Evolutionary conservation across 2,113 vertebrate species (phyloP).

Genomic region (Oryctolagus cuniculus): mOryCun1.1 NC_091435.1:97201501-97202000

Average conservation of each 20-base stretch:
- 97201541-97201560: slow-evolving; percentile 71
- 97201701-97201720: slow-evolving; percentile 70
- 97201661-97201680: neutral
- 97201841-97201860: slow-evolving; percentile 33
- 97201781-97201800: slow-evolving; percentile 66
- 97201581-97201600: slow-evolving; percentile 8
- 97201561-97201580: slow-evolving; percentile 58
- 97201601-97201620: slow-evolving; percentile 52
- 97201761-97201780: slow-evolving; percentile 68
- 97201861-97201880: neutral
- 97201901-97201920: neutral
- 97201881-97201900: slow-evolving; percentile 22
- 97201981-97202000: neutral
- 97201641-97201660: slow-evolving; percentile 57
- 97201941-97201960: neutral
- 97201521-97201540: slow-evolving; percentile 57
- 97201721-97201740: slow-evolving; percentile 55
- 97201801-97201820: slow-evolving; percentile 26
- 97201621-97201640: slow-evolving; percentile 40
- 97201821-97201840: neutral
- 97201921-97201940: neutral
- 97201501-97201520: slow-evolving; percentile 61
- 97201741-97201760: slow-evolving; percentile 53
- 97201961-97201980: neutral
- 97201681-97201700: slow-evolving; percentile 31